phyloP scores from a whole-genome alignment of 2,797 vertebrate species.

The Hemitrygon akajei region DNA sequence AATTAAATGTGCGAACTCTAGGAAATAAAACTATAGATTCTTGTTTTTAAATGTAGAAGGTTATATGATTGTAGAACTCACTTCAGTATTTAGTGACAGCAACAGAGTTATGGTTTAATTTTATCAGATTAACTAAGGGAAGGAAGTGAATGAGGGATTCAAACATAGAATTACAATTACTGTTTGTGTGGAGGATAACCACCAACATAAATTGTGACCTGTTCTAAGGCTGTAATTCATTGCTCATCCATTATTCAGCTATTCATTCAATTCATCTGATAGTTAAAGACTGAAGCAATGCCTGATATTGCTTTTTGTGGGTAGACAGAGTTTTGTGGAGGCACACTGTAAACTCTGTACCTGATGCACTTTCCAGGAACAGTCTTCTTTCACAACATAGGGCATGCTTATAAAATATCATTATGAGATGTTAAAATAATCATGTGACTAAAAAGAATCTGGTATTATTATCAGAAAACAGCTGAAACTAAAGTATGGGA shows the following conservation, averaged over 20 bases:
- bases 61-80: neutral
- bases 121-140: neutral
- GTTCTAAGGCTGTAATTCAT: neutral
- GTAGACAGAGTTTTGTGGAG: neutral
- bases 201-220: neutral
- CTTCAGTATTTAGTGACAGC: neutral
- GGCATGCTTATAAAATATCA: neutral
- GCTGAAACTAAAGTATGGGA: neutral
- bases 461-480: neutral
- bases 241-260: neutral
- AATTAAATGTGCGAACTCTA: neutral
- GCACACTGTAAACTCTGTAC: neutral
- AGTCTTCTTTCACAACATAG: neutral
- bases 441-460: neutral
- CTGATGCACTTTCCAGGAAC: neutral
- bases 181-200: neutral
- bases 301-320: neutral
- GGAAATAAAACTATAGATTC: neutral
- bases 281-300: conserved; percentile 2
- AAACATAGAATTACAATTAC: neutral
- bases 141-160: neutral
- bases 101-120: neutral
- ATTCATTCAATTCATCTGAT: neutral
- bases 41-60: neutral
- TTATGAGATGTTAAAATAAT: no score